A percentile compares a stretch with the other conserved stretches of the same genome.
phyloP scores from a whole-genome alignment of 1,140 invertebrate genomes.

The Parasteatoda tepidariorum region DNA sequence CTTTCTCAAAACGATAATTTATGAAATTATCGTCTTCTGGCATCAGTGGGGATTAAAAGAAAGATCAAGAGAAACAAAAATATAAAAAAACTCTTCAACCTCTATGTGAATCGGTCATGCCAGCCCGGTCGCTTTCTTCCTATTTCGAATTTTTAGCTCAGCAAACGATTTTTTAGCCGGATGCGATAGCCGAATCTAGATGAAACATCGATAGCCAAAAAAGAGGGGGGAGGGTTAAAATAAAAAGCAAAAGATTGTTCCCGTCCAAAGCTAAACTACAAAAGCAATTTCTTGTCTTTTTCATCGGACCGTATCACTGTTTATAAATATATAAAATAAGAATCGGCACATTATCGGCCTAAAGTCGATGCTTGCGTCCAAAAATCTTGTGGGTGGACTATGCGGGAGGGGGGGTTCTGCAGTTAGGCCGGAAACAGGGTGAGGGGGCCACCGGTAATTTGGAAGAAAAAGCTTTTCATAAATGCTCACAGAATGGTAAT shows the following conservation, averaged over 20 bases:
- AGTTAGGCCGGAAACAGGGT: slow-evolving; percentile 14
- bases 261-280: slow-evolving; percentile 19
- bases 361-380: not conserved
- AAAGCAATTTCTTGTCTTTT: slow-evolving; percentile 13
- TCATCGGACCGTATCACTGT: slow-evolving; percentile 29
- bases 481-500: slow-evolving; percentile 35
- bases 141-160: not conserved
- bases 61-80: slow-evolving; percentile 6
- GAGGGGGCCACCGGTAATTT: slow-evolving; percentile 19
- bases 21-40: not conserved
- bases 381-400: not conserved
- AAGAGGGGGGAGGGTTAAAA: not conserved
- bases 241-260: not conserved
- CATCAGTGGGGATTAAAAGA: not conserved
- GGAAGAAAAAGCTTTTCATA: slow-evolving; percentile 32
- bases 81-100: not conserved
- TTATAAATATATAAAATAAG: slow-evolving; percentile 38
- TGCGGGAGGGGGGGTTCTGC: not conserved
- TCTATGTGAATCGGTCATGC: not conserved
- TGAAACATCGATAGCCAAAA: slow-evolving; percentile 10
- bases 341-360: slow-evolving; percentile 22
- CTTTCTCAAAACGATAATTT: not conserved
- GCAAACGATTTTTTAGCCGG: not conserved
- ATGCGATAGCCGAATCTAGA: slow-evolving; percentile 9
- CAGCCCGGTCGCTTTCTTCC: not conserved